phyloP scores from a whole-genome alignment of 2,113 vertebrate species.

The Varanus komodoensis region DNA sequence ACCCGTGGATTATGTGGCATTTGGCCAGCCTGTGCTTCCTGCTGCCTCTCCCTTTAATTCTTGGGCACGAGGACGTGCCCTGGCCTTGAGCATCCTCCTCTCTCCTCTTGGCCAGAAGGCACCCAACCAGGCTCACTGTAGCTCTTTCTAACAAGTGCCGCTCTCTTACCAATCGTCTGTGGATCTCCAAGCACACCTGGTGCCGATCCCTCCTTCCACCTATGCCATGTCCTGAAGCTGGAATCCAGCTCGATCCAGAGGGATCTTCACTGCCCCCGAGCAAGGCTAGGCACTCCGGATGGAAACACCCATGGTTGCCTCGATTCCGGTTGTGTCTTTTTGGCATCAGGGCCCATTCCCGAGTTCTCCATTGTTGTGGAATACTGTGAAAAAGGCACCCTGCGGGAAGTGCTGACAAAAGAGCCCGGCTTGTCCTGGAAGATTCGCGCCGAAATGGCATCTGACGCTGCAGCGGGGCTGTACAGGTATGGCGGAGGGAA shows the following conservation, averaged over 20 bases:
- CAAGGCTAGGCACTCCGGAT: not conserved
- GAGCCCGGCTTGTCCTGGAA: slow-evolving; percentile 74
- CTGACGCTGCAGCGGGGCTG: slow-evolving; percentile 85
- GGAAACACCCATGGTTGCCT: rapidly evolving
- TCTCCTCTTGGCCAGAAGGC: not conserved
- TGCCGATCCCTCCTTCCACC: not conserved
- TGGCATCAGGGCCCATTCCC: slow-evolving; percentile 73
- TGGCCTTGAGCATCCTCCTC: too few species aligned
- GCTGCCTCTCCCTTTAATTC: too few species aligned
- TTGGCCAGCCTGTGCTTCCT: too few species aligned
- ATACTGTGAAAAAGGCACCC: slow-evolving; percentile 86
- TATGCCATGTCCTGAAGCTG: not conserved
- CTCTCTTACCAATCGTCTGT: too few species aligned
- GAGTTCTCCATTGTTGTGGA: slow-evolving; percentile 88
- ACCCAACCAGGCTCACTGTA: too few species aligned
- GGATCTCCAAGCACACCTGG: not conserved
- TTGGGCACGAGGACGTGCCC: too few species aligned
- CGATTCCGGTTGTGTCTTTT: not conserved
- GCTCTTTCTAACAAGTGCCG: too few species aligned
- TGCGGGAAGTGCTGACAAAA: slow-evolving; percentile 82
- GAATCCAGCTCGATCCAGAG: not conserved
- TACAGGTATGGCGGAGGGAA: slow-evolving; percentile 79
- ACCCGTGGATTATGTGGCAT: too few species aligned
- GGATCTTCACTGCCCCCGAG: not conserved
- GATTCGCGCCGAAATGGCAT: slow-evolving; percentile 78